A percentile compares a stretch with the other conserved stretches of the same genome.
phyloP scores from a whole-genome alignment of 2,888 invertebrate species.

The Pristionchus mayeri region DNA sequence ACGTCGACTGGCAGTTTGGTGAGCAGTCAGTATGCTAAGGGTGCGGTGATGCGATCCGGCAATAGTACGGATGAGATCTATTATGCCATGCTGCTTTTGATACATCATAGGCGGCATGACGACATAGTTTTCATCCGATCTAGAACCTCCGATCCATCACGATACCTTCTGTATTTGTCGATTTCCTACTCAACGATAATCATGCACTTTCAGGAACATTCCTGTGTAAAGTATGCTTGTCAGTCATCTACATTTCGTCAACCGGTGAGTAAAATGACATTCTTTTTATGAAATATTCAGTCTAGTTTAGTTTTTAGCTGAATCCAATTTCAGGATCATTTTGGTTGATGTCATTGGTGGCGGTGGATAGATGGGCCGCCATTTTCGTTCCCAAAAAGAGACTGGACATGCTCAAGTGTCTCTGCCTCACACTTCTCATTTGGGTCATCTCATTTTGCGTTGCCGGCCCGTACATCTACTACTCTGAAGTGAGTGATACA shows the following conservation, averaged over 20 bases:
- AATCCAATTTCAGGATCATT: constrained; percentile 55
- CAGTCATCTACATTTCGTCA: constrained; percentile 59
- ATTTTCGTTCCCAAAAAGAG: constrained; percentile 57
- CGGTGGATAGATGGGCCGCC: constrained; percentile 64
- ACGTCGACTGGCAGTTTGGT: constrained; percentile 58
- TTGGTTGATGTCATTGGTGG: constrained; percentile 63
- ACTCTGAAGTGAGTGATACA: constrained; percentile 39
- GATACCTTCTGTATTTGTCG: no score
- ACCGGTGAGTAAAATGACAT: constrained; percentile 53
- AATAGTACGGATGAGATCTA: no score
- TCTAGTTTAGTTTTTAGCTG: not conserved
- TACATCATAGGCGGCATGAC: no score
- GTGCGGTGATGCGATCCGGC: no score
- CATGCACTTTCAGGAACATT: constrained; percentile 52
- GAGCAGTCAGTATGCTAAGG: no score
- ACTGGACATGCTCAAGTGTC: constrained; percentile 51
- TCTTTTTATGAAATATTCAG: no score
- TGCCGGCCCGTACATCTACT: constrained; percentile 56
- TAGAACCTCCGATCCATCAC: no score
- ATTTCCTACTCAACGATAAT: no score
- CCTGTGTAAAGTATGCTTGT: constrained; percentile 60
- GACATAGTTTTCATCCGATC: no score
- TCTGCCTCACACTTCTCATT: constrained; percentile 53
- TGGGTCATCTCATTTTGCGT: constrained; percentile 58
- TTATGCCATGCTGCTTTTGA: no score